phyloP scores from a whole-genome alignment of 2,888 invertebrate species.

The Drosophila anomalipes region DNA sequence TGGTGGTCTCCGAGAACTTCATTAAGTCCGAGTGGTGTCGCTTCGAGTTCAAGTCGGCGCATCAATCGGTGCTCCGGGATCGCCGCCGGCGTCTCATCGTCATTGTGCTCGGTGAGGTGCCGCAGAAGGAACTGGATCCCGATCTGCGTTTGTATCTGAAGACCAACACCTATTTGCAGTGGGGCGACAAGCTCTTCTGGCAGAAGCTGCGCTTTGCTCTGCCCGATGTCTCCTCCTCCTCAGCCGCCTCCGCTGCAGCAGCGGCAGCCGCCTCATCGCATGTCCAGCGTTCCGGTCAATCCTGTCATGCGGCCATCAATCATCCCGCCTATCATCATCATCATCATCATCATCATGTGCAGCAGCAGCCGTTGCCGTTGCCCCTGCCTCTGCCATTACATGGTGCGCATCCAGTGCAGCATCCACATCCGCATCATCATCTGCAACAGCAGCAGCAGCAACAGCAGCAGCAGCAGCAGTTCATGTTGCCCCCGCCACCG shows the following conservation, averaged over 20 bases:
- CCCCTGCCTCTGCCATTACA: conserved; percentile 53
- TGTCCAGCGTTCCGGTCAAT: conserved; percentile 58
- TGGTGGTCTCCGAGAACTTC: conserved; percentile 97
- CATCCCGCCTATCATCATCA: conserved; percentile 83
- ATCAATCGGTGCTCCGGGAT: conserved; percentile 95
- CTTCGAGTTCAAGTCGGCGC: conserved; percentile 97
- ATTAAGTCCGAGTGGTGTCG: conserved; percentile 97
- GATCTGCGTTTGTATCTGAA: conserved; percentile 95
- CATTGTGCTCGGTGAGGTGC: conserved; percentile 95
- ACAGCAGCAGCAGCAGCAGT: conserved; percentile 65
- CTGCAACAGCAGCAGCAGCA: conserved; percentile 49
- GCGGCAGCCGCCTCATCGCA: conserved; percentile 55
- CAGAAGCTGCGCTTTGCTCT: conserved; percentile 96
- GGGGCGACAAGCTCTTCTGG: conserved; percentile 98
- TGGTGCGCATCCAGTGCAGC: conserved; percentile 36
- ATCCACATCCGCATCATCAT: conserved; percentile 60
- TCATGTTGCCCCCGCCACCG: conserved; percentile 73
- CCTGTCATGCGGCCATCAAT: conserved; percentile 83
- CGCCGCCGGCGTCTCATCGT: conserved; percentile 95
- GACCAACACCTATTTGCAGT: conserved; percentile 95
- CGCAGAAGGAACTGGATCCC: conserved; percentile 94
- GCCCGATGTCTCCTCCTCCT: conserved; percentile 88
- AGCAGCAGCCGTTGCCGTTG: conserved; percentile 61
- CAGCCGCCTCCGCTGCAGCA: neutral
- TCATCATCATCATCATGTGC: conserved; percentile 82